Evolutionary conservation across 2,797 vertebrate species (phyloP), one percentile per base, ranked within the genome.

Genomic region (Gallinago solitaria): DNA sequence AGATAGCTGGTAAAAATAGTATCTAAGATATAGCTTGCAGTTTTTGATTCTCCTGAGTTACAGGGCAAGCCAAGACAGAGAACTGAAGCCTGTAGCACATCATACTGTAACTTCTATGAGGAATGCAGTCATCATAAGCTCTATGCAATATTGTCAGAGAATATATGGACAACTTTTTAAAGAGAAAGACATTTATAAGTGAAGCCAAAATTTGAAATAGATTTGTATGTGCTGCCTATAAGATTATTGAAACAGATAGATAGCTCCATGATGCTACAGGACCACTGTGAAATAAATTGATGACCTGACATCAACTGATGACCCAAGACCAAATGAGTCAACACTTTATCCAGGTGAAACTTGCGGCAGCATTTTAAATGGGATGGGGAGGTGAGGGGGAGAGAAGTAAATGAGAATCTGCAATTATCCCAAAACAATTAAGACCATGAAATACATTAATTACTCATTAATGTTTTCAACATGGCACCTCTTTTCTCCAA

Each of bases 341-440:
- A 57, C 23, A 10, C 2, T 65, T 82, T 13, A 51, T 18, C 6
- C 28, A 48, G 9, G 17, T 79, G 37, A 93, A 84, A 67, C 10
- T 54, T 85, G 9, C 12, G 61, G 3, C 17, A 33, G 3, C 12
- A 85, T 84, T 60, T 84, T n/a, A 90, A 48, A 54, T 4, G 28
- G 19, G 8, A 4, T 5, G 32, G 16, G 6, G 3, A 1, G 2
- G 12, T 1, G 18, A 5, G 25, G 24, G 21, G 14, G 9, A 3
- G 2, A 2, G 11, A 69, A 79, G 13, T 75, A 73, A 71, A 68
- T 21, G 2, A 50, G 4, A 41, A 32, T 43, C 28, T 2, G 0
- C 51, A 79, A 61, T 81, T 79, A 57, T 30, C 45, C 16, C n/a
- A 87, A 68, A 39, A 24, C 9, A 64, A 1, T 75, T 60, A 68